phyloP scores from a whole-genome alignment of 2,797 vertebrate genomes.

The Anniella stebbinsi region DNA sequence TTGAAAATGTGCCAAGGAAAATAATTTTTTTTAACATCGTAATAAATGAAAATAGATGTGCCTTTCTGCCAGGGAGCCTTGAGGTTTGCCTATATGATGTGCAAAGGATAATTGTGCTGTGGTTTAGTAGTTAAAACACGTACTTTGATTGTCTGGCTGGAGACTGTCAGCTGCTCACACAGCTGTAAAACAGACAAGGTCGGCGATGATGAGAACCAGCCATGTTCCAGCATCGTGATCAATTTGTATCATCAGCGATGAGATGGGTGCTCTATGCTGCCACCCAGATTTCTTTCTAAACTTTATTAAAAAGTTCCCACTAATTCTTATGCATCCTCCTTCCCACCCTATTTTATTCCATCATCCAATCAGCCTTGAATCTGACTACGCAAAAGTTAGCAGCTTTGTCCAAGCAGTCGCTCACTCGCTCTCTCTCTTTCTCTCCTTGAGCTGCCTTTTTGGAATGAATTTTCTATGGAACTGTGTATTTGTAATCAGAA shows the following conservation, averaged over 20 bases:
- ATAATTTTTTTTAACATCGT: conserved; percentile 25
- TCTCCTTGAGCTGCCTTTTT: neutral
- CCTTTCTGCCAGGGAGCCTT: conserved; percentile 56
- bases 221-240: conserved; percentile 64
- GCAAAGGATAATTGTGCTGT: conserved; percentile 58
- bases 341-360: neutral
- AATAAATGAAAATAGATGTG: conserved; percentile 68
- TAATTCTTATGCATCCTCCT: neutral
- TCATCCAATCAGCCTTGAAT: fast-evolving
- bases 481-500: conserved; percentile 5
- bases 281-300: neutral
- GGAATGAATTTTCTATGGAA: conserved; percentile 7
- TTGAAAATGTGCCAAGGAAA: conserved; percentile 62
- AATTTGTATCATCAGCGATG: conserved; percentile 55
- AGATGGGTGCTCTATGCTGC: conserved; percentile 27
- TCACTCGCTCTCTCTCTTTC: neutral
- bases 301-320: neutral
- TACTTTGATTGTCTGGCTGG: conserved; percentile 69
- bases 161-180: conserved; percentile 75
- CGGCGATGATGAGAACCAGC: conserved; percentile 61
- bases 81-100: conserved; percentile 50
- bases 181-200: conserved; percentile 76
- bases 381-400: fast-evolving
- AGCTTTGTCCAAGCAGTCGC: neutral
- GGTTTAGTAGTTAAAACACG: conserved; percentile 68